phyloP scores from a whole-genome alignment of 1,140 invertebrate species.

The Hylyphantes graminicola region DNA sequence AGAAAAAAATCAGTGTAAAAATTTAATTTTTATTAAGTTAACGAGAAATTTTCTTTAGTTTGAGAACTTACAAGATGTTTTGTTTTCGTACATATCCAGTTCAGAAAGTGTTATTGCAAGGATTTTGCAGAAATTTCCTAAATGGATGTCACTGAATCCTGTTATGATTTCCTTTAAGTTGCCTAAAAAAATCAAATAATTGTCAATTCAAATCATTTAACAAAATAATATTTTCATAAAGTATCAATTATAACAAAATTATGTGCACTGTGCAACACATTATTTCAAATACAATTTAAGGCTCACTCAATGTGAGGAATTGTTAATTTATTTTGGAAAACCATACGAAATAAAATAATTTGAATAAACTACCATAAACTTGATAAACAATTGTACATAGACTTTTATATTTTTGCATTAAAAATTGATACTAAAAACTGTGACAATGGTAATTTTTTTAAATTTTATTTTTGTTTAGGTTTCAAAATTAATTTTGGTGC shows the following conservation, averaged over 20 bases:
- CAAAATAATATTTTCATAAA: no score
- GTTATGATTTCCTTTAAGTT: conserved; percentile 40
- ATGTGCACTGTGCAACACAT: no score
- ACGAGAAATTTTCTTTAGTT: neutral
- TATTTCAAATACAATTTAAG: no score
- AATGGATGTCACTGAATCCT: conserved; percentile 23
- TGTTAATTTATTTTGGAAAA: neutral
- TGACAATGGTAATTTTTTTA: no score
- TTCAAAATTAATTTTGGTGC: no score
- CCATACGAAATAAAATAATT: neutral
- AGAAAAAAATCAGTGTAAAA: neutral
- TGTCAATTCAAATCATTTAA: no score
- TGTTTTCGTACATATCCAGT: conserved; percentile 62
- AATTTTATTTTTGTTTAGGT: no score
- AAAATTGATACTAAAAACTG: no score
- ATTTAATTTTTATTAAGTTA: no score
- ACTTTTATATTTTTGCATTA: neutral
- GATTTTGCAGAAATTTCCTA: conserved; percentile 60
- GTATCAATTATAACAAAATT: no score
- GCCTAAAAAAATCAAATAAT: conserved; percentile 16
- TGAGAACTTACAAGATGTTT: conserved; percentile 46
- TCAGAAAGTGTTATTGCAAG: conserved; percentile 60
- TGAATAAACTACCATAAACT: neutral
- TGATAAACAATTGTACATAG: neutral
- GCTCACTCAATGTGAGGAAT: no score